Evolutionary conservation across 2,797 vertebrate species (phyloP).

Genomic region (Coluber constrictor): DNA sequence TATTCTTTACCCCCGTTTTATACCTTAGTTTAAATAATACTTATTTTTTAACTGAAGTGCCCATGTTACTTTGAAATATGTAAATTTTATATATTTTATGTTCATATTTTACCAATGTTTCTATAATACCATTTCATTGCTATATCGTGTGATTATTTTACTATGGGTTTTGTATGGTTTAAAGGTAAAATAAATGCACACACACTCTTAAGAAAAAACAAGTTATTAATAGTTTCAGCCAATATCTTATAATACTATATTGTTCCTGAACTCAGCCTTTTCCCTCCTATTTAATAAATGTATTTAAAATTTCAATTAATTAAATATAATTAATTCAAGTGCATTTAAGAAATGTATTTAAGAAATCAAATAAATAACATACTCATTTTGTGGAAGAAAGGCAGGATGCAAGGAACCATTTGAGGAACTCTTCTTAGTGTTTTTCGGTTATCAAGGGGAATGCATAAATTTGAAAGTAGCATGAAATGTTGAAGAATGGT

Average conservation of each 20-base stretch:
- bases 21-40: neutral
- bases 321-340: neutral
- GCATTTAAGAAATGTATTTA: neutral
- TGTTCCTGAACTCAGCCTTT: neutral
- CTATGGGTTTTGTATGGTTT: neutral
- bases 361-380: neutral
- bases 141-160: neutral
- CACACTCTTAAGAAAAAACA: neutral
- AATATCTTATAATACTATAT: neutral
- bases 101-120: neutral
- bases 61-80: neutral
- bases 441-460: neutral
- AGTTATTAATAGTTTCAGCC: neutral
- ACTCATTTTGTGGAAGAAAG: neutral
- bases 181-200: neutral
- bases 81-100: neutral
- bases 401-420: neutral
- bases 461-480: neutral
- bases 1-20: neutral
- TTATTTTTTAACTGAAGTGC: neutral
- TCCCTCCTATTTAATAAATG: neutral
- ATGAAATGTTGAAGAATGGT: neutral
- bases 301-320: neutral
- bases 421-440: neutral
- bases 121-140: neutral